Evolutionary conservation across 2,888 invertebrate genomes (phyloP).

Genomic region (Gibbula magus): DNA sequence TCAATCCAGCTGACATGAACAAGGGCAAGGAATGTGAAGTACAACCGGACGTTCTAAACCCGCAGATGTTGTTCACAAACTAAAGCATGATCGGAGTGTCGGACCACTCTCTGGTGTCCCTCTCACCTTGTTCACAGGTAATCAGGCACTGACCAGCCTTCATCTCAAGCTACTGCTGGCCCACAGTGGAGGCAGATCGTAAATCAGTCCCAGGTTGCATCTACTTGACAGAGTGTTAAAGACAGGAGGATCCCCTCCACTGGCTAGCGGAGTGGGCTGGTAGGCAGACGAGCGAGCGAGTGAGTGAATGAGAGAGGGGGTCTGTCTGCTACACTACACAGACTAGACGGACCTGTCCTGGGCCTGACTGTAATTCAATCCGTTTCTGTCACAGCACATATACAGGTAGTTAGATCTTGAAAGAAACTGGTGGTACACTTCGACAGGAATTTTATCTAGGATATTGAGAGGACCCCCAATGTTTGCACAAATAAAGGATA

Average conservation of each 20-base stretch:
- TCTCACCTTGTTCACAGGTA: not conserved
- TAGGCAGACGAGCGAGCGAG: not conserved
- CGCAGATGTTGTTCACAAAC: no score
- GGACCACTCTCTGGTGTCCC: not conserved
- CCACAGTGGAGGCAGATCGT: not conserved
- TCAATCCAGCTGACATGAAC: no score
- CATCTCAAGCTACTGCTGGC: not conserved
- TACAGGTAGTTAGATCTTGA: not conserved
- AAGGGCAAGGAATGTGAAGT: no score
- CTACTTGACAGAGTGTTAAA: slow-evolving; percentile 10
- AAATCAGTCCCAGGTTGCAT: not conserved
- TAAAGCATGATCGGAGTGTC: not conserved
- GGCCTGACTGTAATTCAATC: not conserved
- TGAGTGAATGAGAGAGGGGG: not conserved
- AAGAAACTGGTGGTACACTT: not conserved
- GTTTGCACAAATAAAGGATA: slow-evolving; percentile 24
- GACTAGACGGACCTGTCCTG: not conserved
- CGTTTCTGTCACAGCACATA: no score
- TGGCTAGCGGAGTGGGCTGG: not conserved
- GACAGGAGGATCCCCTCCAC: not conserved
- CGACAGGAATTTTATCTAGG: slow-evolving; percentile 8
- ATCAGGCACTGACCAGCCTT: not conserved
- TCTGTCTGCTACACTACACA: not conserved
- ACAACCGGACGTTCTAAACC: no score
- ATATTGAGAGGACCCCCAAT: not conserved